These are phyloP conservation scores for Charina bottae DNA, from an alignment of 2,113 vertebrate species.

Conservation along the genomic window DNA sequence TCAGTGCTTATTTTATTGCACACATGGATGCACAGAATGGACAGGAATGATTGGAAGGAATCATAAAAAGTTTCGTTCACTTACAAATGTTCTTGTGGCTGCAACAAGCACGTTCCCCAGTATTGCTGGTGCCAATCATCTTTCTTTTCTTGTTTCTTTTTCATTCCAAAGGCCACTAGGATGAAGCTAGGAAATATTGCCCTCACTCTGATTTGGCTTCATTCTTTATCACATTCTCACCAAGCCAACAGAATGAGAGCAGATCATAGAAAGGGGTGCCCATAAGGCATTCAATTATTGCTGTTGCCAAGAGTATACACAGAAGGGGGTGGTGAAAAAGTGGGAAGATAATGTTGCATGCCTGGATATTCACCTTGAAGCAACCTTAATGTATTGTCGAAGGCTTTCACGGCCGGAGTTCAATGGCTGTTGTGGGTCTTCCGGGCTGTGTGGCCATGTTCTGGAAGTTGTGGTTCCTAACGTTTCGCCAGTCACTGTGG, in stretches of 20 bases:
- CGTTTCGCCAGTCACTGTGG: no score
- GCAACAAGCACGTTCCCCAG: neutral
- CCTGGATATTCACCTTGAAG: no score
- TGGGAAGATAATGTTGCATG: neutral
- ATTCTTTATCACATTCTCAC: neutral
- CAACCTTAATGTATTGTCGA: no score
- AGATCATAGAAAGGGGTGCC: neutral
- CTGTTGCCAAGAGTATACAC: neutral
- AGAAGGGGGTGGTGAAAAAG: neutral
- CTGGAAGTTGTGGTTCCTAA: no score
- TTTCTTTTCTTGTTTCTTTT: neutral
- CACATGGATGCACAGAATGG: neutral
- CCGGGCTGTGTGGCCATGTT: no score
- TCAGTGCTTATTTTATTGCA: neutral
- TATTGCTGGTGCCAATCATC: neutral
- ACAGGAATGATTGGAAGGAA: neutral
- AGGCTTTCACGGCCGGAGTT: no score
- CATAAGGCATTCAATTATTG: neutral
- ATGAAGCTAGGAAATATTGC: neutral
- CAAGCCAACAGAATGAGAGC: neutral
- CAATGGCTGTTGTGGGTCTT: no score
- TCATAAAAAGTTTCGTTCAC: neutral
- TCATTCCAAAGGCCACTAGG: neutral
- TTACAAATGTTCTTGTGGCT: neutral
- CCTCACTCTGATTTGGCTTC: neutral